Evolutionary conservation across 2,888 invertebrate genomes (phyloP), one percentile per base, ranked within the genome.

Genomic region (Drosophila neoperkinsi): DNA sequence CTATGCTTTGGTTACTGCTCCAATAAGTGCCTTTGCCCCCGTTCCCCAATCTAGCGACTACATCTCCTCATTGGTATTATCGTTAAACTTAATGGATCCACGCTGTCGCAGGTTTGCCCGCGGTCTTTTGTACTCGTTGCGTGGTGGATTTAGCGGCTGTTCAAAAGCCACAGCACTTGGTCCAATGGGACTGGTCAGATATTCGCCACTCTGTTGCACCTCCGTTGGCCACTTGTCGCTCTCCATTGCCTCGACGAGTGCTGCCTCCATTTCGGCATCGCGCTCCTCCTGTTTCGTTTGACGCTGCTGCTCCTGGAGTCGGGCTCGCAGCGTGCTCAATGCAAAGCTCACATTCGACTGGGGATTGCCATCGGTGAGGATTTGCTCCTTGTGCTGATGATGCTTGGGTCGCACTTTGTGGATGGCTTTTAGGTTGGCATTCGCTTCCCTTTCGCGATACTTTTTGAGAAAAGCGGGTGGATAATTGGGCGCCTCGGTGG

Each of bases 401-500:
- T 77, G 75, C 49, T 73, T 77, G 5, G 55, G 5, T n/a, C 77
- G n/a, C 4, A 62, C 18, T 18, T 90, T 90, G 10, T 38, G 38
- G 30, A 65, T 74, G 3, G 66, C 33, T 34, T 69, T 71, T 18
- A 52, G 31, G 5, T 38, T 46, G 0, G 62, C 13, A 1, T 62
- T 68, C 0, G 77, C 59, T 43, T 87, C 84, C 1, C 84, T 77
- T 56, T 86, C 91, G 3, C 88, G 86, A 38, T 73, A 80, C 60
- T 82, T 89, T 62, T 90, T 87, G 0, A 93, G 73, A 67, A 90
- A 93, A 10, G 81, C 69, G 0, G 89, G 77, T 0, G 92, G 93
- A 81, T 92, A 92, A 57, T 92, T 92, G 10, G 92, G 92, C 5
- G 79, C 64, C 49, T 92, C 92, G 3, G 91, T 91, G 28, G 90